Base-by-base conservation (phyloP, 1,140 invertebrate species). In the Homalodisca vitripennis region DNA sequence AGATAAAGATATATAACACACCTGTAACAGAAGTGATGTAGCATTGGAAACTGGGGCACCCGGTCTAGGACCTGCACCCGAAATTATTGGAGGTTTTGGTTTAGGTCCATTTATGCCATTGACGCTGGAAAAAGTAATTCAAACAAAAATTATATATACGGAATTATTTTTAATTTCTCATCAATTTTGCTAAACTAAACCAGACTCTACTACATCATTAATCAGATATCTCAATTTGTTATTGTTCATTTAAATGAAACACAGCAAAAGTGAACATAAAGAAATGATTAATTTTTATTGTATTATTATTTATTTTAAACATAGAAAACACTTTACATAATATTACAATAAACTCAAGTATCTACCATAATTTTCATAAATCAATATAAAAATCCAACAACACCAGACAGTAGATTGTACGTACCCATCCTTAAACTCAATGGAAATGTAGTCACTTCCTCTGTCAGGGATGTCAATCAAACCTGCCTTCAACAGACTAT, bases 341-440 rank as follows among this genome's bases (percentile, higher is more conserved):
- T 41, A 12, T 20, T 53, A 53, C 20, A 6, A 53, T n/a, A n/a
- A n/a, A n/a, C n/a, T n/a, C n/a, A n/a, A n/a, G n/a, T n/a, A n/a
- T n/a, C n/a, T n/a, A n/a, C n/a, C n/a, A n/a, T n/a, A n/a, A n/a
- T n/a, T n/a, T n/a, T n/a, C n/a, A n/a, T n/a, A n/a, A n/a, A n/a
- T n/a, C n/a, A n/a, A n/a, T n/a, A n/a, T n/a, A n/a, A n/a, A n/a
- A n/a, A n/a, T n/a, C n/a, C n/a, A n/a, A n/a, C n/a, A n/a, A n/a
- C n/a, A n/a, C n/a, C n/a, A n/a, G n/a, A n/a, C n/a, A n/a, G 20
- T 53, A 17, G 20, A 12, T 53, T 60, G 3, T 6, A 29, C 55
- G 26, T 24, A 60, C 55, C 55, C 55, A 6, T 60, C 55, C 26
- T 60, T 60, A n/a, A 60, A 27, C 55, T 60, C 55, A 3, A 60